phyloP scores from a whole-genome alignment of 2,888 invertebrate species.

The Julus scandinavius region DNA sequence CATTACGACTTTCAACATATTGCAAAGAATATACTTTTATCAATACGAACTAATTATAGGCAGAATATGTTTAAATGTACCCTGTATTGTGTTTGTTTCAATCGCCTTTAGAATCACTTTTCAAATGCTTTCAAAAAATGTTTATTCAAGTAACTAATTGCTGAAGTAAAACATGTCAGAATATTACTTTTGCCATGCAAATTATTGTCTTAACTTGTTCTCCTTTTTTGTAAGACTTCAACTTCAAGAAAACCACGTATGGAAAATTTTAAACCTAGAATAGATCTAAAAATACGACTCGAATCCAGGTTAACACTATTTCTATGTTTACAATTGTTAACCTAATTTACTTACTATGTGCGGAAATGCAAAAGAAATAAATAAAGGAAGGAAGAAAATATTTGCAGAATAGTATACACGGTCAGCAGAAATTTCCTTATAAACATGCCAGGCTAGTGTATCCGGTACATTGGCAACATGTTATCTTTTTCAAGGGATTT shows the following conservation, averaged over 20 bases:
- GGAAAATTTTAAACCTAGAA: neutral
- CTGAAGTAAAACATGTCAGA: too few relatives aligned
- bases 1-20: too few relatives aligned
- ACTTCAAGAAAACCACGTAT: neutral
- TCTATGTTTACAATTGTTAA: slow-evolving; percentile 20
- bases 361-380: neutral
- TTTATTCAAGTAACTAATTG: too few relatives aligned
- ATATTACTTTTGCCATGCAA: too few relatives aligned
- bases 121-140: too few relatives aligned
- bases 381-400: neutral
- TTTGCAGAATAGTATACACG: neutral
- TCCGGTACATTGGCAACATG: neutral
- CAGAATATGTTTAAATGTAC: neutral
- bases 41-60: too few relatives aligned
- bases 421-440: slow-evolving; percentile 25
- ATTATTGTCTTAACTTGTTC: too few relatives aligned
- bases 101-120: too few relatives aligned
- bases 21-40: too few relatives aligned
- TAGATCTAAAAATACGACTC: neutral
- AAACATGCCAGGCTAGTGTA: neutral
- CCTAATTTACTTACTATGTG: slow-evolving; percentile 6
- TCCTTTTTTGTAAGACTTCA: neutral
- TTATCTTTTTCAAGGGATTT: neutral
- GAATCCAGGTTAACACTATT: slow-evolving; percentile 25
- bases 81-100: too few relatives aligned